Conservation (phyloP, 2,113 vertebrate species). For the Centrocercus urophasianus region DNA sequence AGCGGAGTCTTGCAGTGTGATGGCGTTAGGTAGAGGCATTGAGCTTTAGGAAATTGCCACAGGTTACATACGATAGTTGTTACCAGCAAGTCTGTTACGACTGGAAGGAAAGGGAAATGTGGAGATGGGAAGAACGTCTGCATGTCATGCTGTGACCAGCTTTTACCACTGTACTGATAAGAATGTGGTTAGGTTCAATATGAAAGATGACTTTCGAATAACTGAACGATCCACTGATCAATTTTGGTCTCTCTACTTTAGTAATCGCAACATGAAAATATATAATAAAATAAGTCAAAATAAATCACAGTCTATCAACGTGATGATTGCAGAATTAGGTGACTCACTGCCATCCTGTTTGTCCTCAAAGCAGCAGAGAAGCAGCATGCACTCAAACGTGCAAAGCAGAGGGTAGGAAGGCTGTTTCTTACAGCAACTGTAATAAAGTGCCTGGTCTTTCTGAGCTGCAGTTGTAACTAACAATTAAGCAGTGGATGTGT, state of each 20-base stretch:
- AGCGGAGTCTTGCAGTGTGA: neutral
- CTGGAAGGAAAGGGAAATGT: neutral
- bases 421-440: neutral
- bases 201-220: neutral
- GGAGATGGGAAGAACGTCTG: neutral
- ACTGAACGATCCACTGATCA: neutral
- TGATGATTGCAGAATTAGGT: neutral
- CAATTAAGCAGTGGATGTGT: neutral
- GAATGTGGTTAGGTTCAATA: neutral
- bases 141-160: neutral
- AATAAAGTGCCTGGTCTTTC: neutral
- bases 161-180: neutral
- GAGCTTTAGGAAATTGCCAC: neutral
- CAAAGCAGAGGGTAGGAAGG: neutral
- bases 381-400: rapidly evolving
- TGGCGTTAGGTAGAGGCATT: neutral
- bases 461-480: neutral
- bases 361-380: neutral
- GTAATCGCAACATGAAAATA: neutral
- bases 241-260: neutral
- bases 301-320: neutral
- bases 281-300: neutral
- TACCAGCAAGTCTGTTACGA: neutral
- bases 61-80: neutral
- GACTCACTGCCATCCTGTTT: rapidly evolving